Evolutionary conservation across 2,113 vertebrate species (phyloP), one percentile per base, ranked within the genome.

Genomic region (Nymphicus hollandicus): DNA sequence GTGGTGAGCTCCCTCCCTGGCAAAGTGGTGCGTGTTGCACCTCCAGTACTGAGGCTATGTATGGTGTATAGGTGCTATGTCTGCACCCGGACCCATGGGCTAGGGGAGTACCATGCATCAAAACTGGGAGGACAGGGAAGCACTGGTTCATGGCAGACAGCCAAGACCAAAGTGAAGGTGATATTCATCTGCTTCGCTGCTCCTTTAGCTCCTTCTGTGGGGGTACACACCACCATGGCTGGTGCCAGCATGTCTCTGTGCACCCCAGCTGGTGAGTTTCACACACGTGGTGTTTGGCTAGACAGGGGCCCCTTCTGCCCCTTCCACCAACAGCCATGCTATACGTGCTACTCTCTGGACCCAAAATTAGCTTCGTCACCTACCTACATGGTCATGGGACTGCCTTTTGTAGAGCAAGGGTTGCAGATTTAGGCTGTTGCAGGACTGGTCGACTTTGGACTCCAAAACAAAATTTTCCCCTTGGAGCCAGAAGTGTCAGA

Each of bases 171-270:
- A 24, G 10, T 27, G 29, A 65, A 41, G 17, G 41, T 65, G 68
- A 14, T 27, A 41, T 41, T n/a, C 41, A 70, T 43, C 33, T 73
- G 44, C 81, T 46, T 37, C 14, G 10, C 10, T n/a, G 10, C 11
- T 47, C 13, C 35, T 69, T 44, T 16, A 39, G 16, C 28, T 23
- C 20, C 17, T 13, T 17, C 16, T 11, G 13, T 31, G 52, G 56
- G 24, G 3, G 0, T 22, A 9, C 24, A n/a, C 5, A 20, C 9
- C 56, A 7, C 24, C 0, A 0, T 11, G n/a, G 71, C 33, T 41
- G 16, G 23, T 56, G 46, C 41, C 69, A 92, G 52, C 3, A 1
- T 7, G 12, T 10, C 55, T 27, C 56, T 66, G 17, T 14, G n/a
- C 37, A 41, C 8, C 39, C 31, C 49, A 10, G 6, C 33, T 44